Conservation (phyloP, 2,113 vertebrate genomes). For the Trichomycterus rosablanca region DNA sequence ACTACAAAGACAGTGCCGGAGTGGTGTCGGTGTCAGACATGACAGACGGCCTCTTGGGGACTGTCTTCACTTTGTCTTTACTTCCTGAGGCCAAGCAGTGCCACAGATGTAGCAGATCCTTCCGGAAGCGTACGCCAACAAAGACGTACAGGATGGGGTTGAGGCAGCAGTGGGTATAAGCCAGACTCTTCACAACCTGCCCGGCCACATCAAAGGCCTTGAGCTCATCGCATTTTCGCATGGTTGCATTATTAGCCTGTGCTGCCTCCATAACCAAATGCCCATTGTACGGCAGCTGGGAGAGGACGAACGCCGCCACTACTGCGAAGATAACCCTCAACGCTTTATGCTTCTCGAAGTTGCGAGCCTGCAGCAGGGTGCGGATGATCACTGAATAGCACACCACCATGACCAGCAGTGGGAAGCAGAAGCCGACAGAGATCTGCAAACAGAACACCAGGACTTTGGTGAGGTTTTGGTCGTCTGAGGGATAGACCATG, state of each 20-base stretch:
- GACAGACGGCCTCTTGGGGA: conserved; percentile 67
- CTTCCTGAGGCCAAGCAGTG: conserved; percentile 42
- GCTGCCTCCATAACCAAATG: conserved; percentile 71
- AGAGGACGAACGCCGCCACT: conserved; percentile 75
- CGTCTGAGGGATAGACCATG: conserved; percentile 56
- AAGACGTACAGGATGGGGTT: conserved; percentile 86
- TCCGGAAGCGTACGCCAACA: conserved; percentile 77
- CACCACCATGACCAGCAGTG: conserved; percentile 72
- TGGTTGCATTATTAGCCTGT: conserved; percentile 50
- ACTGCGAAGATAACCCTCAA: conserved; percentile 76
- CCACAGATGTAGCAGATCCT: conserved; percentile 67
- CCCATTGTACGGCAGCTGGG: conserved; percentile 79
- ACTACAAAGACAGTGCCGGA: conserved; percentile 67
- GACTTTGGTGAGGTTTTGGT: conserved; percentile 60
- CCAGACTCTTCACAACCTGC: conserved; percentile 76
- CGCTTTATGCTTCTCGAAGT: conserved; percentile 82
- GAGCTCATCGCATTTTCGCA: conserved; percentile 56
- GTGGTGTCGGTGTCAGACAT: conserved; percentile 71
- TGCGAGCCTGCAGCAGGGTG: conserved; percentile 75
- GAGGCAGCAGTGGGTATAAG: conserved; percentile 82
- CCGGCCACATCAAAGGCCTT: conserved; percentile 63
- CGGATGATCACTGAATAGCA: conserved; percentile 82
- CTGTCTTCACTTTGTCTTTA: conserved; percentile 46
- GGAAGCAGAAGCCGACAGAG: conserved; percentile 78
- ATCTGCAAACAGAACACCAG: conserved; percentile 72